phyloP scores from a whole-genome alignment of 2,797 vertebrate species.

The Craterocephalus amniculus region DNA sequence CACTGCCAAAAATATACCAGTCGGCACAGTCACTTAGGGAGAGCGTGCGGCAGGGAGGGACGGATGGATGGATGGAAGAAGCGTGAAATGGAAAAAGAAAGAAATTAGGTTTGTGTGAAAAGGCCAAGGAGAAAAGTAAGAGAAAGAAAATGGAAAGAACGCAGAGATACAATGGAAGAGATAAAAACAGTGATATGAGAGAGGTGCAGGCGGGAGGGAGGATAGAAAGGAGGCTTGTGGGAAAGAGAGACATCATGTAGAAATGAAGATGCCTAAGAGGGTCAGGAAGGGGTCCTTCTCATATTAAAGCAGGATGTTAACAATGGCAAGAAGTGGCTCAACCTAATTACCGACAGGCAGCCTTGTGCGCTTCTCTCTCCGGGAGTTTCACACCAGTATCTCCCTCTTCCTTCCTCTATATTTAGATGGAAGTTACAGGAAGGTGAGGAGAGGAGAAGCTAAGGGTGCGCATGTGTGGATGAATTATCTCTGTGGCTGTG shows the following conservation, averaged over 20 bases:
- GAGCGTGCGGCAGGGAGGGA: conserved; percentile 11
- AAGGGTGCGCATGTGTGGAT: conserved; percentile 23
- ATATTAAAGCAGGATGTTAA: conserved; percentile 83
- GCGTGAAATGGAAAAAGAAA: conserved; percentile 32
- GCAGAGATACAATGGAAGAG: conserved; percentile 14
- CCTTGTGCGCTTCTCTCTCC: conserved; percentile 61
- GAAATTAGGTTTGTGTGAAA: conserved; percentile 67
- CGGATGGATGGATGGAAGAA: conserved; percentile 32
- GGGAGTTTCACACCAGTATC: conserved; percentile 75
- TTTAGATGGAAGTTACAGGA: conserved; percentile 72
- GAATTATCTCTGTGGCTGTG: conserved; percentile 64
- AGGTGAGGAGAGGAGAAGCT: conserved; percentile 59
- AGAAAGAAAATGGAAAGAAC: conserved; percentile 29
- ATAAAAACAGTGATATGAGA: neutral
- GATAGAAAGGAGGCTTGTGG: conserved; percentile 5
- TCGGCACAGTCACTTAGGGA: conserved; percentile 59
- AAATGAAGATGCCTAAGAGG: conserved; percentile 66
- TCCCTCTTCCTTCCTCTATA: conserved; percentile 64
- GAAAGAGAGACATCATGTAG: conserved; percentile 48
- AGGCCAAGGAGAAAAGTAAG: conserved; percentile 65
- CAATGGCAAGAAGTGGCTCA: conserved; percentile 80
- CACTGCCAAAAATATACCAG: conserved; percentile 73
- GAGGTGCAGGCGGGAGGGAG: neutral
- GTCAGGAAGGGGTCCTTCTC: conserved; percentile 73
- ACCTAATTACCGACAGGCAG: conserved; percentile 79